These are phyloP conservation scores for Xenopus tropicalis DNA, from an alignment of 2,113 vertebrate genomes.

Conservation along the genomic window DNA sequence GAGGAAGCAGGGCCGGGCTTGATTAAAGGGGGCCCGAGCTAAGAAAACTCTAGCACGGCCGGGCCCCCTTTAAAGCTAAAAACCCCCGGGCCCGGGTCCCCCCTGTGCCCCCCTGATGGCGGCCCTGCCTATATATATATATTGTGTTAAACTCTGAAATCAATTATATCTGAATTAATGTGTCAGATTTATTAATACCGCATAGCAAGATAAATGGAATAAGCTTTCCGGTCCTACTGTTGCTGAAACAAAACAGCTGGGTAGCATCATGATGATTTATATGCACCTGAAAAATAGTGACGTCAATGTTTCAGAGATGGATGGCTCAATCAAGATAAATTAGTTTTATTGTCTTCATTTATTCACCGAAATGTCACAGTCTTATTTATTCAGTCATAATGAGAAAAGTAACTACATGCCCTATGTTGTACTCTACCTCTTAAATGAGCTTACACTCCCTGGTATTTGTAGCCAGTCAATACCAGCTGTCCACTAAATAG, in stretches of 20 bases:
- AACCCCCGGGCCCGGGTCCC: no score
- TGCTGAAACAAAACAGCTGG: constrained; percentile 37
- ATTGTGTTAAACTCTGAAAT: no score
- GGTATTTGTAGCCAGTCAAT: neutral
- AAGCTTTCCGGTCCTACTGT: constrained; percentile 20
- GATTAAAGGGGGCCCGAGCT: no score
- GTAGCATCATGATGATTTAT: constrained; percentile 38
- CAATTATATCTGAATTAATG: constrained; percentile 22
- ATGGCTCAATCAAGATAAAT: constrained; percentile 21
- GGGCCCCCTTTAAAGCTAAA: no score
- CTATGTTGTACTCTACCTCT: neutral
- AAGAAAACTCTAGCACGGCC: no score
- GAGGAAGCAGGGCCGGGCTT: no score
- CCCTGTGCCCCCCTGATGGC: no score
- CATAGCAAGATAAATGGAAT: constrained; percentile 27
- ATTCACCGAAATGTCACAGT: constrained; percentile 15
- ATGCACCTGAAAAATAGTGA: constrained; percentile 27
- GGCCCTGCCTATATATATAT: no score
- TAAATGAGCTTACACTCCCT: neutral
- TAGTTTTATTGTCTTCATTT: constrained; percentile 7
- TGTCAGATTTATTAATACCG: constrained; percentile 7
- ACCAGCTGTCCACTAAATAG: constrained; percentile 4
- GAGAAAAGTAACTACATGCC: neutral
- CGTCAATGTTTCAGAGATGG: constrained; percentile 33
- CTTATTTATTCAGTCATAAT: constrained; percentile 12